phyloP scores from a whole-genome alignment of 2,888 invertebrate genomes.

The Diarsia rubi region DNA sequence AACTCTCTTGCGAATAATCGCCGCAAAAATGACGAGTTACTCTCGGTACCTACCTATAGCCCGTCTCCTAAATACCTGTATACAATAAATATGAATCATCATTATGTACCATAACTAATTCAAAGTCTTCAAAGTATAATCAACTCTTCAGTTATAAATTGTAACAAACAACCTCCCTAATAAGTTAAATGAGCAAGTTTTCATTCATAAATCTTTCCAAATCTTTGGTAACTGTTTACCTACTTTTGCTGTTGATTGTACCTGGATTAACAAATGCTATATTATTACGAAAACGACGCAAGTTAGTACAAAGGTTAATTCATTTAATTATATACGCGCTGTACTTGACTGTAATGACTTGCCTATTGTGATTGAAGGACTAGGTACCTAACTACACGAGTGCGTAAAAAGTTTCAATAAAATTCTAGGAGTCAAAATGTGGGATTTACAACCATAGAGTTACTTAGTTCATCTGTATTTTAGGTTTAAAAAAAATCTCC shows the following conservation, averaged over 20 bases:
- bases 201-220: constrained; percentile 12
- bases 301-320: constrained; percentile 32
- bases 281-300: constrained; percentile 27
- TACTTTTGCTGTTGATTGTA: constrained; percentile 23
- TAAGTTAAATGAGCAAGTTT: constrained; percentile 24
- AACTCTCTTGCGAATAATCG: too few relatives aligned
- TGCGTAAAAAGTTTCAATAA: background rate
- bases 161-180: constrained; percentile 4
- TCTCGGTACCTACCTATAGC: too few relatives aligned
- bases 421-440: background rate
- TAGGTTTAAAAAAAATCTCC: background rate
- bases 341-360: constrained; percentile 27
- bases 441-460: background rate
- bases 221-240: constrained; percentile 6
- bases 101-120: background rate
- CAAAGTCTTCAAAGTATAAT: constrained; percentile 1
- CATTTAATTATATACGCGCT: constrained; percentile 37
- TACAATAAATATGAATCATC: background rate
- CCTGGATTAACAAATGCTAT: constrained; percentile 19
- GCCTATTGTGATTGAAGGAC: constrained; percentile 22
- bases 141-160: constrained; percentile 9
- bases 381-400: background rate
- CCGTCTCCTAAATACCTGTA: background rate
- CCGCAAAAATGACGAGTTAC: too few relatives aligned
- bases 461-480: background rate